Evolutionary conservation across 2,113 vertebrate genomes (phyloP).

Genomic region (Typhlomys cinereus): DNA sequence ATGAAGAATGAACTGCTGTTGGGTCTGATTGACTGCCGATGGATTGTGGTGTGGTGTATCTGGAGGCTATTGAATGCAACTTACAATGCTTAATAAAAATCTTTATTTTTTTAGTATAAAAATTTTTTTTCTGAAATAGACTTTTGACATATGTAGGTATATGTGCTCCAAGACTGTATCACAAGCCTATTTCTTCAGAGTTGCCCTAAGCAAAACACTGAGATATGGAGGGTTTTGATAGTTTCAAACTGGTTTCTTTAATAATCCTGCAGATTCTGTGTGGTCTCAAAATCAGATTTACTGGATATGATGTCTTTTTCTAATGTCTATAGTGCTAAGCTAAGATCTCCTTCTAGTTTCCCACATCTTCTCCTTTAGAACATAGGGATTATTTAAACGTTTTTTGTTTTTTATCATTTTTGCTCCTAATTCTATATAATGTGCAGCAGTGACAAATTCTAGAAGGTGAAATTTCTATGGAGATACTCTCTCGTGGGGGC

Average conservation of each 20-base stretch:
- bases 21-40: slow-evolving; percentile 94
- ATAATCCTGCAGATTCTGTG: not conserved
- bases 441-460: not conserved
- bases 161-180: not conserved
- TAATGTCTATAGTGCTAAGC: not conserved
- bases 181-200: not conserved
- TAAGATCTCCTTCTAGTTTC: not conserved
- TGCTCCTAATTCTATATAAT: not conserved
- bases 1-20: slow-evolving; percentile 97
- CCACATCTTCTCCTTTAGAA: not conserved
- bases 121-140: not conserved
- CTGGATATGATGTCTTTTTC: not conserved
- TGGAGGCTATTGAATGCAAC: slow-evolving; percentile 98
- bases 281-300: not conserved
- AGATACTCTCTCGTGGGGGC: not conserved
- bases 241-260: not conserved
- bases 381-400: not conserved
- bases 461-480: not conserved
- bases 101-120: slow-evolving; percentile 99
- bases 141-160: not conserved
- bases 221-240: not conserved
- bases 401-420: not conserved
- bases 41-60: slow-evolving; percentile 95
- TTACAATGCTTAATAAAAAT: slow-evolving; percentile 99
- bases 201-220: not conserved